phyloP scores from a whole-genome alignment of 1,140 invertebrate genomes.

The Triops cancriformis region DNA sequence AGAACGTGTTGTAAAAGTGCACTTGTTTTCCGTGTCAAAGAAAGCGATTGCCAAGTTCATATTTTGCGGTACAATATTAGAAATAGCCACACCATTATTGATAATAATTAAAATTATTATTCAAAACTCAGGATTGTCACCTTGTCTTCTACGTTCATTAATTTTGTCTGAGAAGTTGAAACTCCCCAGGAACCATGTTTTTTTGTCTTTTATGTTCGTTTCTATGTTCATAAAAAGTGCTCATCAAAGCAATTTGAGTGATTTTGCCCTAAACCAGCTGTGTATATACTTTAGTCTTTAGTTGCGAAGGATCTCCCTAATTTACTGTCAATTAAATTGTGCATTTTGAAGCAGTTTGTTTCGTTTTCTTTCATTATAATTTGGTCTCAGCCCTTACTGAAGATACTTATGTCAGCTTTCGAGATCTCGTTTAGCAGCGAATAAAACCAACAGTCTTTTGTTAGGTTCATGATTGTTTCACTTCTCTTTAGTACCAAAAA shows the following conservation, averaged over 20 bases:
- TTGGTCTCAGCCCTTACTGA: not conserved
- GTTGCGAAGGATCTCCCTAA: not conserved
- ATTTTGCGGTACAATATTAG: not conserved
- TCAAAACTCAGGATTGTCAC: conserved; percentile 4
- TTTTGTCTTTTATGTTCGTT: not conserved
- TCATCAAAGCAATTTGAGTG: conserved; percentile 6
- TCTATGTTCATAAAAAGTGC: not conserved
- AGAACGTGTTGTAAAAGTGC: not conserved
- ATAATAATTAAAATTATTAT: not conserved
- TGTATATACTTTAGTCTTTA: not conserved
- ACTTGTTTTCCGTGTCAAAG: not conserved
- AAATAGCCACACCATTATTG: not conserved
- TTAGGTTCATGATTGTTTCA: not conserved
- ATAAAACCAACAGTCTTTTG: not conserved
- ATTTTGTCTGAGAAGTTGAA: not conserved
- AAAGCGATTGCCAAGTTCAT: not conserved
- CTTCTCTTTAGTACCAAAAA: not conserved
- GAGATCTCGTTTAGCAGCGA: not conserved
- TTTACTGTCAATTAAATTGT: not conserved
- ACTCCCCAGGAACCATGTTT: not conserved
- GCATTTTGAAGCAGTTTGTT: not conserved
- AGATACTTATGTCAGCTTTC: not conserved
- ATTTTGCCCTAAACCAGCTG: not conserved
- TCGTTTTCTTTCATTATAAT: not conserved
- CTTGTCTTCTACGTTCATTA: not conserved